Evolutionary conservation across 2,797 vertebrate species (phyloP).

Genomic region (Potorous gilbertii): DNA sequence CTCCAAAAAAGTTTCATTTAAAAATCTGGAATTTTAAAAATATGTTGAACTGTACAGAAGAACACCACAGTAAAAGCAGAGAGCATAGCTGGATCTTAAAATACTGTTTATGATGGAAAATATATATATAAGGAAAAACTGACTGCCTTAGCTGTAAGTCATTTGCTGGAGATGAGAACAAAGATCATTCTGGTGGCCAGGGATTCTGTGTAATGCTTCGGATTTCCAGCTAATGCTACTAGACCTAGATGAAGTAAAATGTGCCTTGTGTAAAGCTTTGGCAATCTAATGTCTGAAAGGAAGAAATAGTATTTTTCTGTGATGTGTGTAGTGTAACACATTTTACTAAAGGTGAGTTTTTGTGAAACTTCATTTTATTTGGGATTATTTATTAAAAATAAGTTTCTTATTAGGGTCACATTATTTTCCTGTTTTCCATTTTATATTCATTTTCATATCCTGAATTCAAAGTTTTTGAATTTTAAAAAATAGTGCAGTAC

Average conservation of each 20-base stretch:
- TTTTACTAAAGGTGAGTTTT: conserved; percentile 35
- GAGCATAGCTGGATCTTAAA: conserved; percentile 19
- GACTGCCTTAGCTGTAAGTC: not conserved
- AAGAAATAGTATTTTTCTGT: conserved; percentile 40
- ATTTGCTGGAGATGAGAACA: conserved; percentile 8
- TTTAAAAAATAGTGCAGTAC: not conserved
- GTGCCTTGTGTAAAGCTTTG: not conserved
- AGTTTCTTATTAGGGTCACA: conserved; percentile 5
- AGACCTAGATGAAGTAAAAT: not conserved
- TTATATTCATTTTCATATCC: not conserved
- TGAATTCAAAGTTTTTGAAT: conserved; percentile 20
- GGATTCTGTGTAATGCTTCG: not conserved
- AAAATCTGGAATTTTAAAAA: conserved; percentile 40
- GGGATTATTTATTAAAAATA: conserved; percentile 45
- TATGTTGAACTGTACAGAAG: conserved; percentile 33
- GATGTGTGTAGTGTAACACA: conserved; percentile 62
- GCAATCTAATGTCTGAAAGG: conserved; percentile 76
- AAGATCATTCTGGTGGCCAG: not conserved
- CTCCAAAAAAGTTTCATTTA: conserved; percentile 30
- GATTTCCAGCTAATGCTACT: not conserved
- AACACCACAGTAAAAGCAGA: not conserved
- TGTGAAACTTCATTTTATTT: conserved; percentile 60
- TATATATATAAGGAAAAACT: conserved; percentile 3
- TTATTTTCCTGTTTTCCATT: conserved; percentile 22
- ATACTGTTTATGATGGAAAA: conserved; percentile 39